These are phyloP conservation scores for Chrysomela aeneicollis DNA, from an alignment of 2,888 invertebrate species.

Conservation along the genomic window DNA sequence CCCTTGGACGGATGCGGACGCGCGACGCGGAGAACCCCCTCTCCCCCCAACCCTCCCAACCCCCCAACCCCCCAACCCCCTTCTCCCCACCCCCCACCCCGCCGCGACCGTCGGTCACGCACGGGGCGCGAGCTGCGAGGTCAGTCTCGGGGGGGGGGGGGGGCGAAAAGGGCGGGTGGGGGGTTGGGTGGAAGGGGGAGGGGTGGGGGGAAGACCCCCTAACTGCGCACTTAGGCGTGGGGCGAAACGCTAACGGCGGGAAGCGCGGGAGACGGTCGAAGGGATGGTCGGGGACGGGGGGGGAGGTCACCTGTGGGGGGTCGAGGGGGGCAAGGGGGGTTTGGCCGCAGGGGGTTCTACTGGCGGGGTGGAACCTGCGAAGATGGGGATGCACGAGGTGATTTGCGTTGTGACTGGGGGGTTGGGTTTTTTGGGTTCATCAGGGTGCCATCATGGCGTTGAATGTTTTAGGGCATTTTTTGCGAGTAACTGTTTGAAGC, in stretches of 20 bases:
- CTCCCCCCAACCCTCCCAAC: slow-evolving; percentile 38
- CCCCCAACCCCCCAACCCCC: slow-evolving; percentile 14
- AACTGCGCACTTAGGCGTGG: slow-evolving; percentile 21
- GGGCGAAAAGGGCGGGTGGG: too few relatives aligned
- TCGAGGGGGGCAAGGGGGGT: background rate
- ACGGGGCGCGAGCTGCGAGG: slow-evolving; percentile 42
- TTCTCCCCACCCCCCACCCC: background rate
- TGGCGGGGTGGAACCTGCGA: too few relatives aligned
- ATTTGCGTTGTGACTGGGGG: too few relatives aligned
- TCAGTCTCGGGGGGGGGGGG: slow-evolving; percentile 26
- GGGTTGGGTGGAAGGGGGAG: too few relatives aligned
- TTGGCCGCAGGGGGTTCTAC: too few relatives aligned
- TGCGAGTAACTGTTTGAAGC: too few relatives aligned
- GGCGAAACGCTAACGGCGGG: background rate
- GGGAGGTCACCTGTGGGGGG: background rate
- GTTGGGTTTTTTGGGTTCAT: too few relatives aligned
- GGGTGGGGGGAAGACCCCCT: slow-evolving; percentile 2
- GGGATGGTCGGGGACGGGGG: background rate
- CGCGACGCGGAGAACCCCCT: too few relatives aligned
- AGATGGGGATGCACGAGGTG: too few relatives aligned
- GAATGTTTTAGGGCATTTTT: too few relatives aligned
- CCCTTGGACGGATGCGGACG: slow-evolving; percentile 37
- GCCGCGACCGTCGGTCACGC: slow-evolving; percentile 46
- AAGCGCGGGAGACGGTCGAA: slow-evolving; percentile 8
- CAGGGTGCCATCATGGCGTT: too few relatives aligned